These are phyloP conservation scores for Teleopsis dalmanni DNA, from an alignment of 1,140 invertebrate species.

Conservation along the genomic window DNA sequence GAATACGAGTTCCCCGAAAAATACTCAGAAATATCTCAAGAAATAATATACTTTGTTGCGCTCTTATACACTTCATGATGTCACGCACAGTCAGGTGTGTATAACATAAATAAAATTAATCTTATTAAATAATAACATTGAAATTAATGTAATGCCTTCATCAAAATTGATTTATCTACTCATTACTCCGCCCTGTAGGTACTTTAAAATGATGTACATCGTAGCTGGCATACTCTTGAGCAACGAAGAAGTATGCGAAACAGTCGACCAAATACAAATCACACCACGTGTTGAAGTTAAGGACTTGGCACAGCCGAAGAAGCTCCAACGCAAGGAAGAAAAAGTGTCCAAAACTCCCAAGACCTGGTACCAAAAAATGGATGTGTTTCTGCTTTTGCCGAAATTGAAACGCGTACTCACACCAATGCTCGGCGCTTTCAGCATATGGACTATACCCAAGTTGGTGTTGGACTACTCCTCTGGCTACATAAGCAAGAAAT, in stretches of 20 bases:
- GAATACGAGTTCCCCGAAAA: too few species aligned
- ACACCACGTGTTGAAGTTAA: conserved; percentile 39
- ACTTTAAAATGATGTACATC: conserved; percentile 40
- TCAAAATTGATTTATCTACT: too few species aligned
- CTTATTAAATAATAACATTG: too few species aligned
- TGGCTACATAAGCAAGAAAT: conserved; percentile 29
- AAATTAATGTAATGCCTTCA: too few species aligned
- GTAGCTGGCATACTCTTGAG: conserved; percentile 39
- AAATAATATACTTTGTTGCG: too few species aligned
- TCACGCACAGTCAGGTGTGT: too few species aligned
- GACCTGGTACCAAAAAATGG: conserved; percentile 1
- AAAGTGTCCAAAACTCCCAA: neutral
- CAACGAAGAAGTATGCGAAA: conserved; percentile 40
- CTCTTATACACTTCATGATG: too few species aligned
- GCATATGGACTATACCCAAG: conserved; percentile 37
- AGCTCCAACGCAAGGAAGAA: neutral
- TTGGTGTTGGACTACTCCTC: conserved; percentile 28
- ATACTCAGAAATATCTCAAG: too few species aligned
- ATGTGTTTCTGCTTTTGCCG: conserved; percentile 3
- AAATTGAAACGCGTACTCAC: conserved; percentile 3
- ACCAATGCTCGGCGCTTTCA: conserved; percentile 18
- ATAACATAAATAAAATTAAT: too few species aligned
- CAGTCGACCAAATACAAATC: conserved; percentile 40
- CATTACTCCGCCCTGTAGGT: conserved; percentile 22
- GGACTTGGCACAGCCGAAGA: conserved; percentile 5